These are phyloP conservation scores for Drosophila auraria DNA, from an alignment of 1,140 invertebrate genomes.

Conservation along the genomic window DNA sequence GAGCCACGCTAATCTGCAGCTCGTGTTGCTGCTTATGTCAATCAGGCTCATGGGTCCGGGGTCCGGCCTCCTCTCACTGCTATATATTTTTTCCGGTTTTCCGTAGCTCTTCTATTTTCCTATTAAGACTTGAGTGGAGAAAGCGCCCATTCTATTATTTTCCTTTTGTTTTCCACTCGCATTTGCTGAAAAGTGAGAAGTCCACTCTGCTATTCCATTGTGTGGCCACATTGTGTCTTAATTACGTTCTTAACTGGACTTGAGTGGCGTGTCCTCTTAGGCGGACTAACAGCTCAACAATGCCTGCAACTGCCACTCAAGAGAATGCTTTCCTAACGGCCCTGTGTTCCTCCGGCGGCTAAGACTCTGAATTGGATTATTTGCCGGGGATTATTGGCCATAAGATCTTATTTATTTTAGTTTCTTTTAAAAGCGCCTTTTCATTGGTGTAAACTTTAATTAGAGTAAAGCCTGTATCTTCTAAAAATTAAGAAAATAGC, in stretches of 20 bases:
- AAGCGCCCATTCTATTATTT: constrained; percentile 42
- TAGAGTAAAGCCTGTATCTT: not conserved
- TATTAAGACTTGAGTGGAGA: constrained; percentile 51
- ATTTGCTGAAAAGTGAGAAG: constrained; percentile 71
- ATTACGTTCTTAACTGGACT: constrained; percentile 72
- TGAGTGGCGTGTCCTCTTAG: constrained; percentile 57
- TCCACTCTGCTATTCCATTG: constrained; percentile 66
- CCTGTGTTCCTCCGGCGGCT: not conserved
- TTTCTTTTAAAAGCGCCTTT: not conserved
- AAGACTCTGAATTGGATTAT: constrained; percentile 29
- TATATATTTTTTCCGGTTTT: constrained; percentile 14
- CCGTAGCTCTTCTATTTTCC: constrained; percentile 22
- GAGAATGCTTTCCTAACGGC: constrained; percentile 26
- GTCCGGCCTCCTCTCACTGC: not conserved
- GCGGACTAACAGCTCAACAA: constrained; percentile 58
- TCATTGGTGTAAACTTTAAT: constrained; percentile 1
- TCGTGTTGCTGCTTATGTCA: constrained; percentile 64
- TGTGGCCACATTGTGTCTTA: constrained; percentile 74
- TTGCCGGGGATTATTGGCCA: constrained; percentile 20
- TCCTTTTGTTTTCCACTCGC: constrained; percentile 61
- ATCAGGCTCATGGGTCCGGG: constrained; percentile 23
- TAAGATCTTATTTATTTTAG: constrained; percentile 5
- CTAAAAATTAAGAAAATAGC: no score
- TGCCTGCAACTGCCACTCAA: constrained; percentile 48
- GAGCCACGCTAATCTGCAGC: constrained; percentile 48